phyloP scores from a whole-genome alignment of 1,140 invertebrate species.

The Pogonus chalceus region DNA sequence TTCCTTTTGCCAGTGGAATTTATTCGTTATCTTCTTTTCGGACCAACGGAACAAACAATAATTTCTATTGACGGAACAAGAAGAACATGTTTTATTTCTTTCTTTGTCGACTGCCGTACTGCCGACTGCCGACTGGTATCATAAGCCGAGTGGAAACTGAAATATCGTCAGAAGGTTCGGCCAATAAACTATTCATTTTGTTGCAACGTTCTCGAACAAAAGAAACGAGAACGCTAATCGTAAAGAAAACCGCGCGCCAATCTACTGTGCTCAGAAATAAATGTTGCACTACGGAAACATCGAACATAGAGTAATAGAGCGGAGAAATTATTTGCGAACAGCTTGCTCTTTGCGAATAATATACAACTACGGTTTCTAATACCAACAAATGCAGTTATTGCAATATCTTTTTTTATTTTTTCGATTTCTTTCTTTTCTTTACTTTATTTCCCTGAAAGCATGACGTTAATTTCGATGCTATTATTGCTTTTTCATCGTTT shows the following conservation, averaged over 20 bases:
- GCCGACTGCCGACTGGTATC: no score
- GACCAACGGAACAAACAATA: no score
- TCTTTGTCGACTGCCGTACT: no score
- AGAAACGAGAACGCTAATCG: conserved; percentile 1
- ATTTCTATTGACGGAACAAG: no score
- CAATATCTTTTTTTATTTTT: neutral
- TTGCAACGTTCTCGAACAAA: conserved; percentile 1
- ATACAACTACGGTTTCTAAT: neutral
- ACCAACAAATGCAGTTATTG: neutral
- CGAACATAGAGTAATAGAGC: neutral
- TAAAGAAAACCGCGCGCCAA: conserved; percentile 4
- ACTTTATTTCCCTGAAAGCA: no score
- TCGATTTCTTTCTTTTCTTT: neutral
- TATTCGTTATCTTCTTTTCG: no score
- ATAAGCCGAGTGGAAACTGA: conserved; percentile 3
- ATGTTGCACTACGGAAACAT: neutral
- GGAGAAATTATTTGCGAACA: conserved; percentile 3
- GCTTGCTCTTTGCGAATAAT: neutral
- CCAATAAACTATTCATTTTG: conserved; percentile 7
- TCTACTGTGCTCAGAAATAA: neutral
- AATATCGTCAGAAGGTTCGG: neutral
- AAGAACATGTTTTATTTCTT: no score
- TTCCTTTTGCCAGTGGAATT: no score
- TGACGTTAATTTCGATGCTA: neutral
- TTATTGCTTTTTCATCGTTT: neutral